These are phyloP conservation scores for Cheilosia impressa DNA, from an alignment of 2,888 invertebrate species.

Conservation along the genomic window DNA sequence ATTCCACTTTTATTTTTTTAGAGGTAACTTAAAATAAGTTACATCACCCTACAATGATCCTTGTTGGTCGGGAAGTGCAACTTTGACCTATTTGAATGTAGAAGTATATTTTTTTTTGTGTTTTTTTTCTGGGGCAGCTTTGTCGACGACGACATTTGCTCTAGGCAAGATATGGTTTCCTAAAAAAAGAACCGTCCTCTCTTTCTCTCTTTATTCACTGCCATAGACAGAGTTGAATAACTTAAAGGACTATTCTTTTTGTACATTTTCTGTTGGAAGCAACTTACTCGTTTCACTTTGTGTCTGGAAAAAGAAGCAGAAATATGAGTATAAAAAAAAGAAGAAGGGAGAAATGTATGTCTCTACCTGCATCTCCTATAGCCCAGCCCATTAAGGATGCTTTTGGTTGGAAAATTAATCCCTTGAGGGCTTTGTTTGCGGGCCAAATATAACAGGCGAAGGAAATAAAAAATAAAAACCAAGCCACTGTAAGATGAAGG, in stretches of 20 bases:
- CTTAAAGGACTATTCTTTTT: conserved; percentile 23
- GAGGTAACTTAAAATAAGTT: conserved; percentile 58
- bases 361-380: conserved; percentile 32
- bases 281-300: conserved; percentile 9
- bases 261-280: conserved; percentile 5
- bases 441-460: conserved; percentile 21
- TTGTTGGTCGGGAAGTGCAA: conserved; percentile 58
- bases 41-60: conserved; percentile 70
- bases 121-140: conserved; percentile 17
- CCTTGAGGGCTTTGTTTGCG: conserved; percentile 40
- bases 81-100: conserved; percentile 68
- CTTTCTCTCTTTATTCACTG: conserved; percentile 26
- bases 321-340: conserved; percentile 8
- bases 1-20: conserved; percentile 46
- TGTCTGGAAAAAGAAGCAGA: conserved; percentile 40
- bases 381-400: conserved; percentile 32
- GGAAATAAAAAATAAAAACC: background rate
- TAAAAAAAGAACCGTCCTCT: conserved; percentile 23
- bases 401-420: conserved; percentile 49
- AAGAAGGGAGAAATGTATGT: conserved; percentile 10
- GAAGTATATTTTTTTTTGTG: conserved; percentile 4
- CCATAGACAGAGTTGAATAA: conserved; percentile 52
- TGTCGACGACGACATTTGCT: conserved; percentile 36
- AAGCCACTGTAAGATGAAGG: conserved; percentile 4
- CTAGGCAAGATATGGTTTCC: conserved; percentile 7